Conservation (phyloP, 2,888 invertebrate genomes). For the Drosophila neotestacea region DNA sequence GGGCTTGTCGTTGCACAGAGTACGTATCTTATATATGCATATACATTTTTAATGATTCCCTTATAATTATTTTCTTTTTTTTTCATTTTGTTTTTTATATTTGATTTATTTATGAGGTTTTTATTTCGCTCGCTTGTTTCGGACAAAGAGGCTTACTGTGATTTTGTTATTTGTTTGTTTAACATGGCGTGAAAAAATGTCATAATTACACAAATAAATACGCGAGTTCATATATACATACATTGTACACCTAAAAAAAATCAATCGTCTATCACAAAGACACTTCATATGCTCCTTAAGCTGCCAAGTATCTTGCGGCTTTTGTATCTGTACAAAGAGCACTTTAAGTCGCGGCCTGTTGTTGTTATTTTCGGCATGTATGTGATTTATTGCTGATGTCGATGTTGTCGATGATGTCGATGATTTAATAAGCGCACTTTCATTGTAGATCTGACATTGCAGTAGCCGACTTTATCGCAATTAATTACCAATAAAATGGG, state of each 20-base stretch:
- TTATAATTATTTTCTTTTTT: conserved; percentile 24
- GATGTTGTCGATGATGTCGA: conserved; percentile 45
- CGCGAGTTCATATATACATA: conserved; percentile 27
- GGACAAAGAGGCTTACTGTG: conserved; percentile 66
- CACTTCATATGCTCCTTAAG: conserved; percentile 57
- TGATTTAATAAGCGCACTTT: conserved; percentile 58
- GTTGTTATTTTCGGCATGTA: conserved; percentile 23
- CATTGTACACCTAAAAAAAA: conserved; percentile 29
- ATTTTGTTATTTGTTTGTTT: conserved; percentile 59
- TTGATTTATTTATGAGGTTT: conserved; percentile 54
- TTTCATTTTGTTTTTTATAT: conserved; percentile 8
- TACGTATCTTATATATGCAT: conserved; percentile 11
- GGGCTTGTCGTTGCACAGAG: conserved; percentile 61
- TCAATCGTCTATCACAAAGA: conserved; percentile 57
- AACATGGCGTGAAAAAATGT: conserved; percentile 70
- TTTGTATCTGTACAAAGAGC: conserved; percentile 54
- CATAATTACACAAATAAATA: conserved; percentile 76
- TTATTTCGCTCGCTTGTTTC: conserved; percentile 33
- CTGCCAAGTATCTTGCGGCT: conserved; percentile 47
- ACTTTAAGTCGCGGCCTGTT: conserved; percentile 20
- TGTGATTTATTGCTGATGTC: conserved; percentile 44
- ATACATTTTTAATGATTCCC: conserved; percentile 34
- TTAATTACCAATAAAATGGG: conserved; percentile 10
- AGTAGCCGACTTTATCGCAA: conserved; percentile 12
- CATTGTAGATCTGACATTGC: conserved; percentile 12